phyloP scores from a whole-genome alignment of 2,888 invertebrate species.

The Drosophila sordidula region DNA sequence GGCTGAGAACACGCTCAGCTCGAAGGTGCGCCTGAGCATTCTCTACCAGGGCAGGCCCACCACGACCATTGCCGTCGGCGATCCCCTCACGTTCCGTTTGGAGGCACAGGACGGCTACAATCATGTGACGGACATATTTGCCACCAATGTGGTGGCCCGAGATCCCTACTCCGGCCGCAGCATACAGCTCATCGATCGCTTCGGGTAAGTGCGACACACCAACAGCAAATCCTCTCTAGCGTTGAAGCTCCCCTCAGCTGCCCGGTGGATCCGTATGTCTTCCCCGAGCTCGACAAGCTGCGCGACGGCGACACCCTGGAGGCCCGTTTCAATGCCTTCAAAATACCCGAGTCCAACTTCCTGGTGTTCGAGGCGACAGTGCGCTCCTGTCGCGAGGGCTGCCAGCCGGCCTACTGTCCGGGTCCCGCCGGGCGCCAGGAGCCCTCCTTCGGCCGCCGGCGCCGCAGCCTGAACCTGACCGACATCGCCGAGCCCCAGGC shows the following conservation, averaged over 20 bases:
- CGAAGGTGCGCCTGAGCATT: slow-evolving; percentile 93
- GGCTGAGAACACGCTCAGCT: slow-evolving; percentile 95
- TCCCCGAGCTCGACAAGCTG: slow-evolving; percentile 94
- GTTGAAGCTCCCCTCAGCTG: slow-evolving; percentile 87
- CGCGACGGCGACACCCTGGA: slow-evolving; percentile 94
- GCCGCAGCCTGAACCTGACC: slow-evolving; percentile 85
- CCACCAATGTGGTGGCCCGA: slow-evolving; percentile 95
- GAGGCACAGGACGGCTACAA: slow-evolving; percentile 96
- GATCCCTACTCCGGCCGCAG: slow-evolving; percentile 96
- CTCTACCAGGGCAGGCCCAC: slow-evolving; percentile 96
- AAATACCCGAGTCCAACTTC: slow-evolving; percentile 97
- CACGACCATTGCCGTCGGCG: slow-evolving; percentile 96
- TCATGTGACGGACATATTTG: slow-evolving; percentile 95
- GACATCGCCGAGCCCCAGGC: slow-evolving; percentile 54
- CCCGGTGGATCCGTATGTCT: slow-evolving; percentile 95
- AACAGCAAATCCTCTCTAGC: neutral
- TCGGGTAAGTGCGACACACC: slow-evolving; percentile 88
- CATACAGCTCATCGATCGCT: slow-evolving; percentile 94
- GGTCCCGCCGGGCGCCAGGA: slow-evolving; percentile 92
- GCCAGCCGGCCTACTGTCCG: slow-evolving; percentile 95
- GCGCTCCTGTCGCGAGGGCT: slow-evolving; percentile 94
- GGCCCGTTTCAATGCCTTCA: slow-evolving; percentile 96
- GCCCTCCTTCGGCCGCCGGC: slow-evolving; percentile 91
- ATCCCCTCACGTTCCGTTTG: slow-evolving; percentile 94
- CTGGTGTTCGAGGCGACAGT: slow-evolving; percentile 97